A percentile compares a stretch with the other conserved stretches of the same genome.
Evolutionary conservation across 2,113 vertebrate genomes (phyloP).

Genomic region (Atherinomorus stipes): DNA sequence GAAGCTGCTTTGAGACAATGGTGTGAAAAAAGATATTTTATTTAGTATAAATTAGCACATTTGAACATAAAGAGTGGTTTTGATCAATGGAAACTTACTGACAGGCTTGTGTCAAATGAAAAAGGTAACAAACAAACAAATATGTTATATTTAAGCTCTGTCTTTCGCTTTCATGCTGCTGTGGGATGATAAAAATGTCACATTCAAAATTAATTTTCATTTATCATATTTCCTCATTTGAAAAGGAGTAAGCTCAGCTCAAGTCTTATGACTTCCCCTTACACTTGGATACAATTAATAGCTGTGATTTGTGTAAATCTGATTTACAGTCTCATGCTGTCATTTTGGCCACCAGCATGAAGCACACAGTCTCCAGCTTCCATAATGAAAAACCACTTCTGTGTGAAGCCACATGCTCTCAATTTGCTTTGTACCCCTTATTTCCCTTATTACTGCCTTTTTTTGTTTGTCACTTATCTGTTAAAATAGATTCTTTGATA

Average conservation of each 20-base stretch:
- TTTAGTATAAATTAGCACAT: background rate
- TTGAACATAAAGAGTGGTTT: background rate
- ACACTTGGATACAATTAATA: constrained; percentile 25
- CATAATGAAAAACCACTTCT: constrained; percentile 36
- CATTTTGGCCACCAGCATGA: constrained; percentile 3
- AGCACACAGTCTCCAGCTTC: constrained; percentile 28
- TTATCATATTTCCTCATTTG: background rate
- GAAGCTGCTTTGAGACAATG: background rate
- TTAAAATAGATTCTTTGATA: constrained; percentile 30
- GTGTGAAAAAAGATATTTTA: background rate
- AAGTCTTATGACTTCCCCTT: background rate
- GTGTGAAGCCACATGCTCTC: constrained; percentile 34
- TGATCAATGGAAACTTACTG: background rate
- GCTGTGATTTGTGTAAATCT: background rate
- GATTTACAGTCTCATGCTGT: constrained; percentile 12
- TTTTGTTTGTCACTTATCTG: constrained; percentile 37
- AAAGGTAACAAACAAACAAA: too few species aligned
- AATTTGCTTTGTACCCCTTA: constrained; percentile 21
- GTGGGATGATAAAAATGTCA: background rate
- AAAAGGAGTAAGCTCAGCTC: background rate
- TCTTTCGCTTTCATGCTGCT: background rate
- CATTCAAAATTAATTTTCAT: background rate
- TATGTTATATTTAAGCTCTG: too few species aligned
- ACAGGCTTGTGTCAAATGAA: background rate
- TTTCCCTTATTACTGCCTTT: constrained; percentile 41